phyloP scores from a whole-genome alignment of 2,888 invertebrate genomes.

The Barypeithes pellucidus region DNA sequence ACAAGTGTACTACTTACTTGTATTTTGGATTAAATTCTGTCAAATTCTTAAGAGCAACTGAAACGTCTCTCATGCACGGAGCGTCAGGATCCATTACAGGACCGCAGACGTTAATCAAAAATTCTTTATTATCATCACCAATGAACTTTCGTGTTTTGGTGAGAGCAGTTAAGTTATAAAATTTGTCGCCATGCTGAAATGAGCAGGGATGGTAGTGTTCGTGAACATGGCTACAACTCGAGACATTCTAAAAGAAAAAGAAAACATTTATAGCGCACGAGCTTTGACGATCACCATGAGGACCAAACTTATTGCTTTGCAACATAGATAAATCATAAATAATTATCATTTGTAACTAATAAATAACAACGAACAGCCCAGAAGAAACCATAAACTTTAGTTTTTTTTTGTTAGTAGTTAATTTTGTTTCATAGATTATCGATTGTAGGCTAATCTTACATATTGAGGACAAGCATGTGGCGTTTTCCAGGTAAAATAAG shows the following conservation, averaged over 20 bases:
- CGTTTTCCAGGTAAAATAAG: constrained; percentile 41
- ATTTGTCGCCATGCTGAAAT: neutral
- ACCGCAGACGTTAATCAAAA: constrained; percentile 47
- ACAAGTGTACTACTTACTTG: constrained; percentile 40
- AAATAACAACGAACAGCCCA: no score
- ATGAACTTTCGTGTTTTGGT: constrained; percentile 1
- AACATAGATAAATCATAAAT: no score
- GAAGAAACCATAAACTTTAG: no score
- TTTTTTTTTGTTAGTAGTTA: no score
- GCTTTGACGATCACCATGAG: no score
- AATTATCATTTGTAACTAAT: no score
- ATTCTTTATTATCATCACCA: neutral
- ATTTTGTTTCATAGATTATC: no score
- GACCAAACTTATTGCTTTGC: no score
- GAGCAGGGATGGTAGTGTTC: constrained; percentile 11
- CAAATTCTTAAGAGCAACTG: constrained; percentile 30
- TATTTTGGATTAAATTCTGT: constrained; percentile 26
- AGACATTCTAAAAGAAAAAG: constrained; percentile 30
- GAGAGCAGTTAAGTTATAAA: constrained; percentile 36
- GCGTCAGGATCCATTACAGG: constrained; percentile 35
- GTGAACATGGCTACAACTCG: constrained; percentile 34
- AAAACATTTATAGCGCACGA: no score
- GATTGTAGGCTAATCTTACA: constrained; percentile 32
- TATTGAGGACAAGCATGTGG: constrained; percentile 42
- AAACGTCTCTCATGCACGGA: constrained; percentile 40